Evolutionary conservation across 2,888 invertebrate species (phyloP), one percentile per base, ranked within the genome.

Genomic region (Pteria penguin): DNA sequence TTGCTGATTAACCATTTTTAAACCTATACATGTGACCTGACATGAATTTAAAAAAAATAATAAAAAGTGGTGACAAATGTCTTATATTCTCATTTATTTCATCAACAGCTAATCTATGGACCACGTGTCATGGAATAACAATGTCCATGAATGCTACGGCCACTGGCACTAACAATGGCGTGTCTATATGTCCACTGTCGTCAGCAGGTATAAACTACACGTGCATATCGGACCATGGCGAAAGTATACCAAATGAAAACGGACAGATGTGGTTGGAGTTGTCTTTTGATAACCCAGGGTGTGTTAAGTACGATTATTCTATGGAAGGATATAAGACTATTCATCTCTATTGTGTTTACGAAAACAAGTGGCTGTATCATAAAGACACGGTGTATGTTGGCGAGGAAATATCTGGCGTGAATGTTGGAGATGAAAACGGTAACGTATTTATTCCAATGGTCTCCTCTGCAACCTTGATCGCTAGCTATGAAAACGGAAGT

Each of bases 261-360:
- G 76, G 76, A 18, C 4, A 66, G 18, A 73, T 73, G 52, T 77
- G 73, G 65, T 29, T 57, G 22, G 76, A 77, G 61, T 26, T 32
- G 31, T 54, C 45, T 36, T 57, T 22, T 32, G 18, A 62, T 11
- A 36, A n/a, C 22, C 45, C 61, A 26, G 4, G 32, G 4, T 77
- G 76, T 27, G 45, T 72, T 22, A 57, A 26, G 2, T 33, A 70
- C 18, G 45, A 33, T 4, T 77, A 69, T 31, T 65, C 58, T 11
- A 24, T 52, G 14, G 22, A 68, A 2, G 76, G 76, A 4, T 70
- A 69, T 45, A 54, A 72, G 31, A 73, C 72, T n/a, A 55, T 73
- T 18, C 61, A 69, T 36, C 36, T 69, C 4, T 73, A 73, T 65
- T 77, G 76, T 54, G 54, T 65, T 3, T 54, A 31, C 1, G 55